These are phyloP conservation scores for Notolepis coatsorum DNA, from an alignment of 2,797 vertebrate species.

Conservation along the genomic window DNA sequence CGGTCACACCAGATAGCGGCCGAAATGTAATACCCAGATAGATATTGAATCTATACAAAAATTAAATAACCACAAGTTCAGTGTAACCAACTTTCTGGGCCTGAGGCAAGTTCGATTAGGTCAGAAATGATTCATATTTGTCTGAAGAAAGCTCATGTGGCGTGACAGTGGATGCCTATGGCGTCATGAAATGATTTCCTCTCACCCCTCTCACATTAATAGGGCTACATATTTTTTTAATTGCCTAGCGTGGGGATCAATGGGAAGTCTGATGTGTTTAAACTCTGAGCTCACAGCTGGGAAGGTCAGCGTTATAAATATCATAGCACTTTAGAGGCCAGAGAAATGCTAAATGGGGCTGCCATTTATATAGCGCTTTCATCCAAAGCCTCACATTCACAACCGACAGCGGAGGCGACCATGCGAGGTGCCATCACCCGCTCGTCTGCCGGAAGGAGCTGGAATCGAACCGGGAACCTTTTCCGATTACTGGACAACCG, in stretches of 20 bases:
- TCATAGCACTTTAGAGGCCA: slow-evolving; percentile 35
- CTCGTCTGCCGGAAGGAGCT: too few species aligned
- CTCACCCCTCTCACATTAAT: slow-evolving; percentile 61
- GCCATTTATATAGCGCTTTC: too few species aligned
- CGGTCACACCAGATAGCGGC: slow-evolving; percentile 38
- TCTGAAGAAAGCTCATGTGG: slow-evolving; percentile 27
- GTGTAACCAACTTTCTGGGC: slow-evolving; percentile 26
- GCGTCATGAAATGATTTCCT: slow-evolving; percentile 61
- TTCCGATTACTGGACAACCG: too few species aligned
- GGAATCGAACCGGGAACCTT: too few species aligned
- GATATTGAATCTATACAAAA: slow-evolving; percentile 55
- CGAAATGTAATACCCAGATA: slow-evolving; percentile 43
- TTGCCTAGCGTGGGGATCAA: slow-evolving; percentile 60
- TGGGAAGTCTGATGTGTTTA: slow-evolving; percentile 56
- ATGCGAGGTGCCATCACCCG: too few species aligned
- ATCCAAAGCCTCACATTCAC: too few species aligned
- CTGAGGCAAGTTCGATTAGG: slow-evolving; percentile 43
- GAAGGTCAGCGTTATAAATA: slow-evolving; percentile 75
- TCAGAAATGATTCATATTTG: slow-evolving; percentile 37
- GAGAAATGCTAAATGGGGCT: slow-evolving; percentile 18
- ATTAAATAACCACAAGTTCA: slow-evolving; percentile 38
- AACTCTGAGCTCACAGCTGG: slow-evolving; percentile 52
- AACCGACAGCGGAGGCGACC: too few species aligned
- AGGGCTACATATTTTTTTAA: slow-evolving; percentile 53
- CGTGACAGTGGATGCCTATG: slow-evolving; percentile 17